These are phyloP conservation scores for Ganaspis brasiliensis DNA, from an alignment of 2,888 invertebrate genomes.

Conservation along the genomic window DNA sequence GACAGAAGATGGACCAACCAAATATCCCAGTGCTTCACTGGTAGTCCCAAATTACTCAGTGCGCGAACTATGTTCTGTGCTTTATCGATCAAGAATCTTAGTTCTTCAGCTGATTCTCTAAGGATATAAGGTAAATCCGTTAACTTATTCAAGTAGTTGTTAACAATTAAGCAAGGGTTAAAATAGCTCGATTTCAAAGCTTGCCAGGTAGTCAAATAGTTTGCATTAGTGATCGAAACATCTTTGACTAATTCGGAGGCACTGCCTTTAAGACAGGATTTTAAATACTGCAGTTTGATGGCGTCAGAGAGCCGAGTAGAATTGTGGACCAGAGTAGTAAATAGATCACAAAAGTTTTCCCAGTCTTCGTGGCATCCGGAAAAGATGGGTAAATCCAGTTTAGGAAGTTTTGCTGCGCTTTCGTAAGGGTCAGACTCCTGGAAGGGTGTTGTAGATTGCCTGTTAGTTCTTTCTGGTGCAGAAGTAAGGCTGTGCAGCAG, in stretches of 20 bases:
- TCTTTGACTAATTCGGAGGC: conserved; percentile 40
- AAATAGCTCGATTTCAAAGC: conserved; percentile 38
- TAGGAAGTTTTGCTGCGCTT: conserved; percentile 42
- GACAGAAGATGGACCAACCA: conserved; percentile 40
- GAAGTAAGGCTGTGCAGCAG: too few relatives aligned
- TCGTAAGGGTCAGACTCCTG: too few relatives aligned
- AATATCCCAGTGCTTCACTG: conserved; percentile 41
- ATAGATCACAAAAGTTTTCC: conserved; percentile 50
- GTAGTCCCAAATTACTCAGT: conserved; percentile 38
- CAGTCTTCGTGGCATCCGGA: conserved; percentile 49
- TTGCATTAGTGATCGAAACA: conserved; percentile 39
- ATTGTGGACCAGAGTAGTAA: conserved; percentile 47
- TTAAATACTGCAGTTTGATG: conserved; percentile 48
- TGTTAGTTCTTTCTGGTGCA: too few relatives aligned
- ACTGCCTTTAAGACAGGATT: conserved; percentile 37
- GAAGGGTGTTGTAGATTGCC: too few relatives aligned
- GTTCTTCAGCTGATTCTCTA: conserved; percentile 38
- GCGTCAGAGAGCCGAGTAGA: conserved; percentile 37
- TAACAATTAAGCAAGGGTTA: conserved; percentile 41
- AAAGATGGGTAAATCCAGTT: conserved; percentile 46
- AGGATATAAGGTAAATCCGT: conserved; percentile 19
- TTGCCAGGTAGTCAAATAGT: conserved; percentile 46
- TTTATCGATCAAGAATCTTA: conserved; percentile 39
- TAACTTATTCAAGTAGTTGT: conserved; percentile 25
- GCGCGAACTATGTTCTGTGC: conserved; percentile 43